phyloP scores from a whole-genome alignment of 2,113 vertebrate genomes.

The Emydura subglobosa region DNA sequence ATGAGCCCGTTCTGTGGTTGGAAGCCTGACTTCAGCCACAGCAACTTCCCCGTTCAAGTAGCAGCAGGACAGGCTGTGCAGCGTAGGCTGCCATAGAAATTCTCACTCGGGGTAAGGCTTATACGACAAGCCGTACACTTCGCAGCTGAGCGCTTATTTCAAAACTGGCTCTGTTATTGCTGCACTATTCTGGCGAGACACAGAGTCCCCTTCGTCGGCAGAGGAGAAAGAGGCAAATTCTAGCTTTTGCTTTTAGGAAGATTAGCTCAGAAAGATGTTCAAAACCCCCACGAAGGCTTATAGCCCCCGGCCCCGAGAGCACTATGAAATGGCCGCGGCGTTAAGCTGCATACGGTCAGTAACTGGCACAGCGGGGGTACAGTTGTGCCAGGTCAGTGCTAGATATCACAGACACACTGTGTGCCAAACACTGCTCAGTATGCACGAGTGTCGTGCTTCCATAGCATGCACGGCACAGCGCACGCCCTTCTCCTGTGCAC shows the following conservation, averaged over 20 bases:
- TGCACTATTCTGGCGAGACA: fast-evolving
- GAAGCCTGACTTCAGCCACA: fast-evolving
- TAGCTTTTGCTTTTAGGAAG: neutral
- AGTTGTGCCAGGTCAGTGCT: too few relatives aligned
- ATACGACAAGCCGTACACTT: fast-evolving
- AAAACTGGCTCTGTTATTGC: fast-evolving
- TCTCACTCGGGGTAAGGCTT: fast-evolving
- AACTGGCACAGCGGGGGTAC: too few relatives aligned
- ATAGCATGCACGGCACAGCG: fast-evolving
- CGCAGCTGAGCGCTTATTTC: neutral
- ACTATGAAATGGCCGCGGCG: too few relatives aligned
- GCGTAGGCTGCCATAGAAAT: fast-evolving
- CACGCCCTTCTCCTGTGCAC: neutral
- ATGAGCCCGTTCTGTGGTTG: neutral
- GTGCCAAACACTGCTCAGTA: neutral
- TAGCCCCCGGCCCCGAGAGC: too few relatives aligned
- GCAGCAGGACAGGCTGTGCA: neutral
- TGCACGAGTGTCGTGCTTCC: neutral
- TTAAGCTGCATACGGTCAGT: too few relatives aligned
- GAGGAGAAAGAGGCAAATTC: neutral
- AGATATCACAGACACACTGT: neutral
- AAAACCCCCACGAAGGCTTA: fast-evolving
- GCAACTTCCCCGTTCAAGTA: neutral
- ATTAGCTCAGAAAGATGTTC: neutral
- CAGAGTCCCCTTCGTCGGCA: fast-evolving